Evolutionary conservation across 2,797 vertebrate genomes (phyloP).

Genomic region (Falco concolor): DNA sequence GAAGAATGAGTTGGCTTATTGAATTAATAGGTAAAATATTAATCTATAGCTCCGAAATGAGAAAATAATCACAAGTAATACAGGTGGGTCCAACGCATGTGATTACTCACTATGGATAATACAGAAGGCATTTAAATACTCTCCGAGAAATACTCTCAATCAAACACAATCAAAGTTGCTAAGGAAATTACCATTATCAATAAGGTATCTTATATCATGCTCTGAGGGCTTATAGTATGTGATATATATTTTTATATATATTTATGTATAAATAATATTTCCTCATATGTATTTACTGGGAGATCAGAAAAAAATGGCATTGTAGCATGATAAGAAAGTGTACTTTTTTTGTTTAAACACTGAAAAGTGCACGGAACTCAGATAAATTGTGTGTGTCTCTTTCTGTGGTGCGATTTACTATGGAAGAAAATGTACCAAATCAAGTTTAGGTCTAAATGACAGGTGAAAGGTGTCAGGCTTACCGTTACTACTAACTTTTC

Average conservation of each 20-base stretch:
- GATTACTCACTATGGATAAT: slow-evolving; percentile 30
- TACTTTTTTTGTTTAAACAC: background rate
- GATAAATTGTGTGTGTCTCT: background rate
- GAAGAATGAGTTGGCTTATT: background rate
- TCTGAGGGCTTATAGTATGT: background rate
- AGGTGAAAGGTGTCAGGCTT: background rate
- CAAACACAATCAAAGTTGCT: slow-evolving; percentile 8
- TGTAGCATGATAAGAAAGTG: accelerated
- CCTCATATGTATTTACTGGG: background rate
- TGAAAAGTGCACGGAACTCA: background rate
- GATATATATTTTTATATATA: no score
- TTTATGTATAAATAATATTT: background rate
- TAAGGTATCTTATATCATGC: background rate
- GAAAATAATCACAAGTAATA: background rate
- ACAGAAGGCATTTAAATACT: slow-evolving; percentile 8
- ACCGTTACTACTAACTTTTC: background rate
- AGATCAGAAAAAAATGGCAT: background rate
- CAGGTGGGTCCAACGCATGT: slow-evolving; percentile 21
- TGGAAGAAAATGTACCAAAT: background rate
- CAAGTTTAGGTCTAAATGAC: background rate
- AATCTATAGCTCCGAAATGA: background rate
- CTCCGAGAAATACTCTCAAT: slow-evolving; percentile 31
- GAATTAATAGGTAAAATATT: background rate
- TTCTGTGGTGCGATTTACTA: background rate
- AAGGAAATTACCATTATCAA: background rate